Conservation (phyloP, 2,888 invertebrate genomes). For the Cerastoderma edule region DNA sequence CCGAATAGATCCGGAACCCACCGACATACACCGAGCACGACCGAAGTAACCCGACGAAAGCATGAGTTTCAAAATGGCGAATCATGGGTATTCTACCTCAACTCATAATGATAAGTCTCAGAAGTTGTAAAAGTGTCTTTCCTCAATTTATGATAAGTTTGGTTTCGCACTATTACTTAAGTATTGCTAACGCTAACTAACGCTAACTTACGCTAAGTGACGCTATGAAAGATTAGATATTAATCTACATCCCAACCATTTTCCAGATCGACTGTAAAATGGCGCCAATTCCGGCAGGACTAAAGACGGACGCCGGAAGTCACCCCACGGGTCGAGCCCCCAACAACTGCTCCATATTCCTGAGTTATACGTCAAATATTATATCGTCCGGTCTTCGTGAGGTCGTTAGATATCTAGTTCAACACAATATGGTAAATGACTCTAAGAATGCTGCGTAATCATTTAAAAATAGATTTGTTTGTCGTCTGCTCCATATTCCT, state of each 20-base stretch:
- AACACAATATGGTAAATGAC: slow-evolving; percentile 91
- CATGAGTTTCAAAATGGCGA: too few species aligned
- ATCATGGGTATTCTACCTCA: neutral
- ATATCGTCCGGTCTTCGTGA: slow-evolving; percentile 97
- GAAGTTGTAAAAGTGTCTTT: neutral
- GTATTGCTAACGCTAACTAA: neutral
- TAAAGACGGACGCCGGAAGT: slow-evolving; percentile 88
- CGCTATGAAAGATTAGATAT: neutral
- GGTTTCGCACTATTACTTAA: neutral
- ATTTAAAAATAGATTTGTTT: too few species aligned
- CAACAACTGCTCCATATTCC: slow-evolving; percentile 94
- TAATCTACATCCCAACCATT: neutral
- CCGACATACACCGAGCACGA: too few species aligned
- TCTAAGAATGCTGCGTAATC: too few species aligned
- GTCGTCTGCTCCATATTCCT: slow-evolving; percentile 98
- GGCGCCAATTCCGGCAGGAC: slow-evolving; percentile 88
- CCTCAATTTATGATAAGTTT: neutral
- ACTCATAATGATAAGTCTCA: neutral
- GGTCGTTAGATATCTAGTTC: slow-evolving; percentile 92
- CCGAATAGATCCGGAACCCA: too few species aligned
- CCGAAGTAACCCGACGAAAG: too few species aligned
- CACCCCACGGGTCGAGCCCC: slow-evolving; percentile 86
- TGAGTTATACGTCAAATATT: slow-evolving; percentile 99
- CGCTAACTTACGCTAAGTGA: neutral
- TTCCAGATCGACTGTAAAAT: slow-evolving; percentile 89